Percentiles rank a stretch among this genome's conserved stretches.
Evolutionary conservation across 2,888 invertebrate genomes (phyloP).

Genomic region (Drepanosiphum platanoidis): DNA sequence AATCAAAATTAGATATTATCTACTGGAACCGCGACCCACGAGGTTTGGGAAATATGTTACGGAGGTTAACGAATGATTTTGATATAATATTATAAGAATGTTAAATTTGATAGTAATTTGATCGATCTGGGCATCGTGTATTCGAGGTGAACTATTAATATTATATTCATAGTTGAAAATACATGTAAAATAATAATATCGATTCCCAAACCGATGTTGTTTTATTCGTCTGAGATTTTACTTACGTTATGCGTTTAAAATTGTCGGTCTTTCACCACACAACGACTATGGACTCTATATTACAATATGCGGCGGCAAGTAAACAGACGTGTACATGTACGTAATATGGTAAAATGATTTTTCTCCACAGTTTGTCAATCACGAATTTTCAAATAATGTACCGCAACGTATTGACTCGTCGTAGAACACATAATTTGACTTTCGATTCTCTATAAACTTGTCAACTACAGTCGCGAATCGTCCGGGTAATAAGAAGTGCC

Average conservation of each 20-base stretch:
- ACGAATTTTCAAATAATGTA: background rate
- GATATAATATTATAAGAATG: no score
- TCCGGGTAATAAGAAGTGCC: background rate
- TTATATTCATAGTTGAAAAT: no score
- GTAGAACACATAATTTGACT: background rate
- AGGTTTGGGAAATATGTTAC: background rate
- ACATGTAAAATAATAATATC: background rate
- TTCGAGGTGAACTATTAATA: no score
- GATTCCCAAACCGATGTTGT: background rate
- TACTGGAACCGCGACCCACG: no score
- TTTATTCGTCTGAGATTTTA: background rate
- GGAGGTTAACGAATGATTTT: background rate
- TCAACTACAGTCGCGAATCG: background rate
- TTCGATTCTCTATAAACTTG: background rate
- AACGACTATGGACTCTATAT: background rate
- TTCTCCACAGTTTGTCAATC: background rate
- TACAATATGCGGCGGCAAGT: background rate
- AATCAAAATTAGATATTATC: conserved; percentile 25
- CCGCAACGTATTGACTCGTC: background rate
- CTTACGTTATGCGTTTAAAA: background rate
- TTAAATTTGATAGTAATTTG: background rate
- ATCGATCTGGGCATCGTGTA: background rate
- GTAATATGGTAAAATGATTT: background rate
- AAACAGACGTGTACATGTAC: background rate
- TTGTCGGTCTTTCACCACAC: background rate